Evolutionary conservation across 2,888 invertebrate species (phyloP).

Genomic region (Xestia rhomboidea): DNA sequence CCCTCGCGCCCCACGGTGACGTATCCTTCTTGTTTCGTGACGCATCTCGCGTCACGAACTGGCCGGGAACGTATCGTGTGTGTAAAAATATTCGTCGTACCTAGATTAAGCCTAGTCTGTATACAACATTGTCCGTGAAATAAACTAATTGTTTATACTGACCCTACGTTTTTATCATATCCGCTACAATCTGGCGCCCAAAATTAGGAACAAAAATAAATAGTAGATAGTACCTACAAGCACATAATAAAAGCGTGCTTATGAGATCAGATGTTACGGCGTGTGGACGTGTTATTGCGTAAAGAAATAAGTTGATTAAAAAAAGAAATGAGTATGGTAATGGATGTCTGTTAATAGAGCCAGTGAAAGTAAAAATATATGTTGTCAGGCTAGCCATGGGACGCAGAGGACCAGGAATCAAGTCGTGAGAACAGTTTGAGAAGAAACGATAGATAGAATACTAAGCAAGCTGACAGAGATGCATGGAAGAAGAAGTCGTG

Average conservation of each 20-base stretch:
- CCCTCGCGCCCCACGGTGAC: no score
- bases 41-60: no score
- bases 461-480: not conserved
- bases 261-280: not conserved
- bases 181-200: no score
- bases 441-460: not conserved
- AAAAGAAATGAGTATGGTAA: not conserved
- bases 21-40: no score
- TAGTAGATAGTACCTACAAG: not conserved
- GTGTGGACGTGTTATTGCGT: not conserved
- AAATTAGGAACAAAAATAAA: no score
- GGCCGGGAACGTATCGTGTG: no score
- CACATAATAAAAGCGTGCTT: not conserved
- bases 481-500: not conserved
- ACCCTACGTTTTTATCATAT: no score
- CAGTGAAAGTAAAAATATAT: not conserved
- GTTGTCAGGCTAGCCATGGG: not conserved
- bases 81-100: no score
- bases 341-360: not conserved
- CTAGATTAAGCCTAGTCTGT: no score
- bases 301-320: not conserved
- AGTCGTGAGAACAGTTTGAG: not conserved
- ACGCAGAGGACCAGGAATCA: not conserved
- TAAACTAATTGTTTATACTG: no score
- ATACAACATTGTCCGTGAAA: no score